Percentiles rank a stretch among this genome's conserved stretches.
Evolutionary conservation across 1,140 invertebrate species (phyloP).

Genomic region (Eueides isabella): DNA sequence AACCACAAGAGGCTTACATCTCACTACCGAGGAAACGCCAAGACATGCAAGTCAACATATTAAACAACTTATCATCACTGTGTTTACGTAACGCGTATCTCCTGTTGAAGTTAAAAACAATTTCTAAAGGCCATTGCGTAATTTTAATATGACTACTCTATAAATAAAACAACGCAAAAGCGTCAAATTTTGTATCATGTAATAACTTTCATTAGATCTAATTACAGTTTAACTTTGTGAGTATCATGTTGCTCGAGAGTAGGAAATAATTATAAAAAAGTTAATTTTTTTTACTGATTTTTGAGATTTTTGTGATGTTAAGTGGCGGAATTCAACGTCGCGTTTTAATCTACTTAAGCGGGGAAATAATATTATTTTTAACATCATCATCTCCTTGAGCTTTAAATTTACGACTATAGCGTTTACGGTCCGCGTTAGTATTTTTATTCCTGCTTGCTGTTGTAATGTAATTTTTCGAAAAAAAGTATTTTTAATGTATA

Average conservation of each 20-base stretch:
- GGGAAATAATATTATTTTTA: too few species aligned
- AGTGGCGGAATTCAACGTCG: too few species aligned
- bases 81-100: slow-evolving; percentile 22
- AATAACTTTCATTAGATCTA: slow-evolving; percentile 3
- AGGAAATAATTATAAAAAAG: too few species aligned
- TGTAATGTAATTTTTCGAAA: too few species aligned
- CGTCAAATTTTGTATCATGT: slow-evolving; percentile 23
- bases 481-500: too few species aligned
- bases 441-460: too few species aligned
- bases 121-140: slow-evolving; percentile 28
- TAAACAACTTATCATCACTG: slow-evolving; percentile 9
- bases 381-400: too few species aligned
- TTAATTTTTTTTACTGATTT: too few species aligned
- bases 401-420: too few species aligned
- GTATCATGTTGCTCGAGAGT: neutral
- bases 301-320: too few species aligned
- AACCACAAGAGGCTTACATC: neutral
- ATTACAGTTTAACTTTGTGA: neutral
- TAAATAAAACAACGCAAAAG: slow-evolving; percentile 22
- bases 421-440: too few species aligned
- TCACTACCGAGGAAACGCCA: neutral
- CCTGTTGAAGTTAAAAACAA: slow-evolving; percentile 23
- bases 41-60: slow-evolving; percentile 5
- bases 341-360: too few species aligned
- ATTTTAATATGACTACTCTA: slow-evolving; percentile 11